Base-by-base conservation (phyloP, 2,888 invertebrate genomes). In the Galerucella nymphaeae region DNA sequence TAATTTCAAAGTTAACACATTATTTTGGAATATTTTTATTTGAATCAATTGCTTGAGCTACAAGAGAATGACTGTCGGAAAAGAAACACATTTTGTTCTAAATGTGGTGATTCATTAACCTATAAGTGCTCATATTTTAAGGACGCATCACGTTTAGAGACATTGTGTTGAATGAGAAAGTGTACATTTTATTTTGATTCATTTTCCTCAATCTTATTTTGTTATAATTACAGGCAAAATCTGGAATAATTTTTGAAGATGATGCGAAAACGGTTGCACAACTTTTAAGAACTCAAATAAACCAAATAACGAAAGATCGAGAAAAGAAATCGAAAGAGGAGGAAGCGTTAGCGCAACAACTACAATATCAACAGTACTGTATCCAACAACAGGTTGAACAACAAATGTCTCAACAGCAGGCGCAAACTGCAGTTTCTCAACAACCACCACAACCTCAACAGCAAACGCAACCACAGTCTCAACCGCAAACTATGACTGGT, bases 191-290 rank as follows among this genome's bases (percentile, higher is more conserved):
- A 38, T 9, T 9, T 38, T 38, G 30, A 38, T 38, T 38, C 8
- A 38, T 8, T 38, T 38, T 38, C 30, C 30, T 38, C 30, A 38
- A 38, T 38, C 8, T 38, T 38, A 20, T 58, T 45, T 45, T 42
- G 10, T 16, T 14, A 14, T 30, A 58, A 58, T 66, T 45, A 18
- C 41, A 85, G 91, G 95, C 95, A 50, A 96, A 96, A 84, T 95
- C 96, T 30, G 96, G 97, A 50, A 94, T 97, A 83, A 96, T 98
- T 82, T 94, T 95, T 84, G 98, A 98, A 84, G 98, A 98, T 84
- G 99, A 99, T 86, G 94, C 95, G 0, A 91, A 96, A 82, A 93
- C 95, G 74, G 97, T 98, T 13, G 93, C 94, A 74, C 96, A 96
- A 84, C 91, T 98, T 86, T 90, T 99, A 76, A 94, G 95, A 85